Evolutionary conservation across 2,113 vertebrate genomes (phyloP).

Genomic region (Megaceryle torquata): DNA sequence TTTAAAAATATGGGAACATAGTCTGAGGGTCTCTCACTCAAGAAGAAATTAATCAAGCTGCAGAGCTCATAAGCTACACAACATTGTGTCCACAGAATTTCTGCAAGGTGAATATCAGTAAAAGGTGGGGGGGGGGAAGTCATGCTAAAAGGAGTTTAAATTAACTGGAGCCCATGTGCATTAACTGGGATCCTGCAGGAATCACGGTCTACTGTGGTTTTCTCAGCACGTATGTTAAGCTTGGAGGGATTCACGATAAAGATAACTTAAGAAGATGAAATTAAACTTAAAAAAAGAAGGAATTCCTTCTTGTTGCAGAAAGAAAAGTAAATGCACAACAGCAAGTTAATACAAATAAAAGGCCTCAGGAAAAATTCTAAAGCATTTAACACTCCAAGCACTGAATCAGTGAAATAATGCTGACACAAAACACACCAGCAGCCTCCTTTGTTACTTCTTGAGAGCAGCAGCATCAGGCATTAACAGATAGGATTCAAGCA

Average conservation of each 20-base stretch:
- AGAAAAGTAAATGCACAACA: not conserved
- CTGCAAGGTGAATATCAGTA: not conserved
- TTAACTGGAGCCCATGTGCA: not conserved
- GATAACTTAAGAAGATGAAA: not conserved
- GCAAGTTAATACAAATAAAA: not conserved
- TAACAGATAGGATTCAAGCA: not conserved
- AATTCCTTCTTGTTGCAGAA: not conserved
- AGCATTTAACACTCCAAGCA: not conserved
- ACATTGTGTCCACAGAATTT: not conserved
- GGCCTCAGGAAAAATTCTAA: not conserved
- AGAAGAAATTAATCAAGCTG: not conserved
- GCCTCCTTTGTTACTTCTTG: not conserved
- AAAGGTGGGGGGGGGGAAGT: fast-evolving
- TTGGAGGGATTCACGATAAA: not conserved
- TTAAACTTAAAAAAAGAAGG: not conserved
- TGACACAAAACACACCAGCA: not conserved
- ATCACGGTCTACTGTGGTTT: not conserved
- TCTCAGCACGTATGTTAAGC: not conserved
- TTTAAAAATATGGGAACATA: not conserved
- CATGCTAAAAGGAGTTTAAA: not conserved
- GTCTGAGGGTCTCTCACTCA: not conserved
- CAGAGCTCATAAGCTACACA: not conserved
- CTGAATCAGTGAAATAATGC: not conserved
- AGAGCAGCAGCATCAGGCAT: not conserved
- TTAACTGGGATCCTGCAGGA: not conserved